Base-by-base conservation (phyloP, 2,797 vertebrate genomes). In the Myotis findleyi region DNA sequence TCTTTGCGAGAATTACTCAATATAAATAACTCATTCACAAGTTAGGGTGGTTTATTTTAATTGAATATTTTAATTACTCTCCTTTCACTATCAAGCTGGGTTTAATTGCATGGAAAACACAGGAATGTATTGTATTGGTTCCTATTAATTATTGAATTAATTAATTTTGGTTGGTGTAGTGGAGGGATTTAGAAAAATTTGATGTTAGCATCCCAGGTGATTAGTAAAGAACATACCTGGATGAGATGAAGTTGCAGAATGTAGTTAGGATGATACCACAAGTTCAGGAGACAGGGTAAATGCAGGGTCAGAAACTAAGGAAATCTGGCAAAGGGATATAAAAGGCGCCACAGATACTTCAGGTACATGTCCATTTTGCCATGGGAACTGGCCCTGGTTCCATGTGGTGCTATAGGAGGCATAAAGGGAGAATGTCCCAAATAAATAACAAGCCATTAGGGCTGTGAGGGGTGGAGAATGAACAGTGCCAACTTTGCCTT, bases 71-170 rank as follows among this genome's bases (percentile, higher is more conserved):
- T 53, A 80, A 13, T 91, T 80, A 25, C 30, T 68, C 66, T 79
- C 6, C 9, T 92, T 93, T 91, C 83, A 47, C 14, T 82, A 83
- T 73, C 38, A 84, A 85, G 55, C 68, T 90, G 47, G n/a, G 11
- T 81, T 81, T 93, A 80, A 87, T 62, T 93, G 16, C 21, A 84
- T 13, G 27, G 69, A 91, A 91, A 59, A 18, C 12, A 69, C 13
- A 85, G 53, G 33, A 41, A 69, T 25, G 4, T 68, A 44, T 88
- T 69, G 25, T 83, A 73, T 21, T 57, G 36, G 36, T 64, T 36
- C 76, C n/a, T 36, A 77, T 82, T 81, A 62, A 81, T 84, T 89
- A 44, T 80, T 87, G 20, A 89, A 44, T 76, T 87, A 83, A 69
- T 49, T 87, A 59, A 79, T 92, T 93, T 87, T 73, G 44, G 5